Conservation (phyloP, 2,888 invertebrate species). For the Archips xylosteana region DNA sequence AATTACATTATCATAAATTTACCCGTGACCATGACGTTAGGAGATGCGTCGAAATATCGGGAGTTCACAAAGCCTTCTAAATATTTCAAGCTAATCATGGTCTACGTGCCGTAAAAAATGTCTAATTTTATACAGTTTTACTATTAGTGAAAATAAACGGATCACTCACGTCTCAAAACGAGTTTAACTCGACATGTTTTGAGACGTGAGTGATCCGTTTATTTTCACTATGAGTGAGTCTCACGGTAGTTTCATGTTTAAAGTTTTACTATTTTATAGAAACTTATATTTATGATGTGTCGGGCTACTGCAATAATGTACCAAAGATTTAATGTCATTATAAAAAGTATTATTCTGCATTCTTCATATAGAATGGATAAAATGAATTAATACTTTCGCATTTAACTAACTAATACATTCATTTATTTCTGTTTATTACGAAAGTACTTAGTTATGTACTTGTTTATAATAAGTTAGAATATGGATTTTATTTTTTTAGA, state of each 20-base stretch:
- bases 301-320: slow-evolving; percentile 8
- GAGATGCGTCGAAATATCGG: no score
- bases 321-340: slow-evolving; percentile 2
- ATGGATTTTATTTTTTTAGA: not conserved
- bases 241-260: no score
- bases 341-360: slow-evolving; percentile 35
- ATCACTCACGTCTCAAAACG: no score
- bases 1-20: no score
- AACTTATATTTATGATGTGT: not conserved
- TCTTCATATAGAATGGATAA: slow-evolving; percentile 21
- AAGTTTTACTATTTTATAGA: not conserved
- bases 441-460: not conserved
- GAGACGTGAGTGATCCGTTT: no score
- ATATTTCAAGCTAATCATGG: no score
- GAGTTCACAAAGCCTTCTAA: no score
- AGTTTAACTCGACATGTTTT: no score
- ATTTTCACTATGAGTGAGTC: no score
- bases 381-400: slow-evolving; percentile 19
- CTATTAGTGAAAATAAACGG: no score
- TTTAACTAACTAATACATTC: not conserved
- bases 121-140: not conserved
- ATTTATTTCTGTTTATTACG: not conserved
- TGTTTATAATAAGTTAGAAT: not conserved
- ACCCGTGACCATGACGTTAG: no score
- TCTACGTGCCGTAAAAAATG: not conserved